Percentiles rank a stretch among this genome's conserved stretches.
Conservation (phyloP, 2,113 vertebrate species). For the Promerops cafer region DNA sequence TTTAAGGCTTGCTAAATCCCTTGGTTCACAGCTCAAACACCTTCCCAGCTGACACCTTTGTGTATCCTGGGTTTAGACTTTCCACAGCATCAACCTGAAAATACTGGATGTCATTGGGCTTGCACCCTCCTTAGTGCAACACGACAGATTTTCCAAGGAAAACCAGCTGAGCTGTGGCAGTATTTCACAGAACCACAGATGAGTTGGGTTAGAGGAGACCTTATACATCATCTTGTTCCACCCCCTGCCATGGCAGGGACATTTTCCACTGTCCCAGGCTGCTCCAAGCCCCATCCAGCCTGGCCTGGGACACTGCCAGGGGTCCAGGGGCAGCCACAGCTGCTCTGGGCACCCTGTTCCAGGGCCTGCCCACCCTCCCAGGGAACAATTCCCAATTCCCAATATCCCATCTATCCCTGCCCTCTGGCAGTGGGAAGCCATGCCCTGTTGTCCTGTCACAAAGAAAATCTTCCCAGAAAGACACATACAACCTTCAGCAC, state of each 20-base stretch:
- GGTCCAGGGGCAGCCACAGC: not conserved
- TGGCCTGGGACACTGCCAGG: not conserved
- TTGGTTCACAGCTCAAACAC: not conserved
- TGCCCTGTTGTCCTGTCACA: not conserved
- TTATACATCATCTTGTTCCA: not conserved
- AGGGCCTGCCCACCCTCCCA: not conserved
- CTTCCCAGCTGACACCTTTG: not conserved
- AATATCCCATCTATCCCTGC: rapidly evolving
- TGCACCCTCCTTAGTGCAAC: not conserved
- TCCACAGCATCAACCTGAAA: not conserved
- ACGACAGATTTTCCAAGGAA: not conserved
- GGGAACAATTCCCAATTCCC: not conserved
- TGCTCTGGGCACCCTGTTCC: not conserved
- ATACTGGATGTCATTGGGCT: not conserved
- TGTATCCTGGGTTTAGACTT: not conserved
- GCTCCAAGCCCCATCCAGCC: not conserved
- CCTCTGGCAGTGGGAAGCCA: not conserved
- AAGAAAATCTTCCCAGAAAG: not conserved
- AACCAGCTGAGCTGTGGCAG: not conserved
- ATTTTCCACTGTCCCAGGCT: rapidly evolving
- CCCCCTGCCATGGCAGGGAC: not conserved
- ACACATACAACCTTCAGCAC: not conserved
- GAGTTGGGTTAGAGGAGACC: not conserved
- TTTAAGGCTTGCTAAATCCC: not conserved
- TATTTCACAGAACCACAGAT: not conserved